Base-by-base conservation (phyloP, 2,888 invertebrate species). In the Hemicrepidius hirtus region DNA sequence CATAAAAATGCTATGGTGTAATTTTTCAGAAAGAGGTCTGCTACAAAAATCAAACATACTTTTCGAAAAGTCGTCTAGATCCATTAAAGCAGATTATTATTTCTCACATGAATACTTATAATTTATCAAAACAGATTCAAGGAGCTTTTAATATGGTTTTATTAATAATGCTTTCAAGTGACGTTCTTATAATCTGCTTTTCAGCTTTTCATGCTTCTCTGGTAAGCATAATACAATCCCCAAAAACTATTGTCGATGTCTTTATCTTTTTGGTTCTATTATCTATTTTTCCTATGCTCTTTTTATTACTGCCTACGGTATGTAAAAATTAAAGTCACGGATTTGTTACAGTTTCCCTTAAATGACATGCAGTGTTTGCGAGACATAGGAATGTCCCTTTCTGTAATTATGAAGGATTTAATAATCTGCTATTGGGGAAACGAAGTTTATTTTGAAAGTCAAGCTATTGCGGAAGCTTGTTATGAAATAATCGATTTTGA, bases 141-240 rank as follows among this genome's bases (percentile, higher is more conserved):
- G 40, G 18, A 7, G 35, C 68, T 2, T 68, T 68, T 18, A 3
- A 49, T 7, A 7, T 28, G 12, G 37, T 53, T 13, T 10, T 63
- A 6, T n/a, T 62, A 7, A 40, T 68, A 4, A 40, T 62, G 12
- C 40, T 68, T 41, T 40, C 32, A 5, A 63, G 68, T 35, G 68
- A 68, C n/a, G 44, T 68, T 13, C 53, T 68, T 9, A 62, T 68
- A 13, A 62, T 68, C 1, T 62, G 68, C 18, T 68, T 68, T 49
- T n/a, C 68, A 0, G n/a, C 63, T n/a, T 68, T 68, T 32, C 68
- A 68, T 20, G 68, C 68, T 16, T 68, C 68, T 2, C n/a, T 68
- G 50, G 68, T 68, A 53, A 10, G 67, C 59, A 41, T 4, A 16
- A n/a, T 4, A n/a, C 10, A n/a, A n/a, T n/a, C n/a, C n/a, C n/a